Evolutionary conservation across 2,888 invertebrate species (phyloP).

Genomic region (Gymnoscelis rufifasciata): DNA sequence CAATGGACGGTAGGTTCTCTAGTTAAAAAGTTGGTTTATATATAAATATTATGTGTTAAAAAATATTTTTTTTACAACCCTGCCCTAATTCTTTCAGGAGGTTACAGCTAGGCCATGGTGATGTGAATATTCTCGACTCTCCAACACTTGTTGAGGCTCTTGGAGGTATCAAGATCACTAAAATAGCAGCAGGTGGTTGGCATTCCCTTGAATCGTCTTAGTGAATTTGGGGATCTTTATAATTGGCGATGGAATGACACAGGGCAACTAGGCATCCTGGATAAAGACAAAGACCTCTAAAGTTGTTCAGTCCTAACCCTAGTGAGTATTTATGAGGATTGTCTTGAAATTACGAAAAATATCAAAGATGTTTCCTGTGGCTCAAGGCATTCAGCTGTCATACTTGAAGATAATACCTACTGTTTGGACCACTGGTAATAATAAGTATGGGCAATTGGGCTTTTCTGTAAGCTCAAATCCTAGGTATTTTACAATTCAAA

Average conservation of each 20-base stretch:
- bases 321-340: conserved; percentile 57
- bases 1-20: conserved; percentile 83
- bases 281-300: conserved; percentile 41
- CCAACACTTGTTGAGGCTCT: conserved; percentile 86
- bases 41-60: neutral
- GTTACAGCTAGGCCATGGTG: conserved; percentile 92
- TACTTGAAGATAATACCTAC: conserved; percentile 83
- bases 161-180: conserved; percentile 84
- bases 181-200: conserved; percentile 91
- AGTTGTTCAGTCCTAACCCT: conserved; percentile 56
- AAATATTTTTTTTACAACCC: neutral
- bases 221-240: conserved; percentile 89
- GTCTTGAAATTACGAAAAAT: conserved; percentile 65
- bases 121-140: conserved; percentile 78
- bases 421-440: conserved; percentile 88
- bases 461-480: conserved; percentile 44
- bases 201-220: conserved; percentile 89
- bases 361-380: conserved; percentile 85
- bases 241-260: conserved; percentile 95
- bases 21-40: neutral
- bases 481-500: conserved; percentile 37
- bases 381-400: conserved; percentile 84
- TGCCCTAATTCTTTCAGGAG: conserved; percentile 77
- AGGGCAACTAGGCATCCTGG: conserved; percentile 88
- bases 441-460: conserved; percentile 89